phyloP scores from a whole-genome alignment of 1,140 invertebrate species.

The Ostrea edulis region DNA sequence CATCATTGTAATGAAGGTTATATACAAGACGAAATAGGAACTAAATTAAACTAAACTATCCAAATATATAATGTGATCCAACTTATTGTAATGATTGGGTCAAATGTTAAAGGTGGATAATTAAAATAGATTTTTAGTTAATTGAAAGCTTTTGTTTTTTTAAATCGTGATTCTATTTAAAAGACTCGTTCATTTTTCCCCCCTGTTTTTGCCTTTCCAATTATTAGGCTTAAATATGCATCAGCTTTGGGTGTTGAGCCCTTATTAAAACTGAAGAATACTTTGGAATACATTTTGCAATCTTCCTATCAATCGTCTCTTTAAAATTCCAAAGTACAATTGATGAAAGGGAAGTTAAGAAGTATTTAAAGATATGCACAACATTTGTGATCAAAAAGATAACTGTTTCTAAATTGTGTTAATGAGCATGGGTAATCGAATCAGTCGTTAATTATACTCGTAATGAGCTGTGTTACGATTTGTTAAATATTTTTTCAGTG shows the following conservation, averaged over 20 bases:
- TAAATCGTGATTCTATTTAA: too few species aligned
- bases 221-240: too few species aligned
- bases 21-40: not conserved
- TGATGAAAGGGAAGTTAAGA: too few species aligned
- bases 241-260: too few species aligned
- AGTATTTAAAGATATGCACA: not conserved
- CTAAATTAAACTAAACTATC: not conserved
- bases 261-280: too few species aligned
- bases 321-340: too few species aligned
- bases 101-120: not conserved
- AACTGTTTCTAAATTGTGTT: not conserved
- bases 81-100: not conserved
- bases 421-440: not conserved
- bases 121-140: not conserved
- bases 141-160: too few species aligned
- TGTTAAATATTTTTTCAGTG: constrained; percentile 1
- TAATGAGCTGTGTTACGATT: not conserved
- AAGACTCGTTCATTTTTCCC: too few species aligned
- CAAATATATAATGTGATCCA: not conserved
- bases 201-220: too few species aligned
- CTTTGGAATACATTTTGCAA: too few species aligned
- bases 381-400: not conserved
- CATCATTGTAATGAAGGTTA: constrained; percentile 9
- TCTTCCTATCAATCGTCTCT: too few species aligned
- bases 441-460: not conserved